Percentiles rank a stretch among this genome's conserved stretches.
phyloP scores from a whole-genome alignment of 2,797 vertebrate species.

The Simalia tracyae region DNA sequence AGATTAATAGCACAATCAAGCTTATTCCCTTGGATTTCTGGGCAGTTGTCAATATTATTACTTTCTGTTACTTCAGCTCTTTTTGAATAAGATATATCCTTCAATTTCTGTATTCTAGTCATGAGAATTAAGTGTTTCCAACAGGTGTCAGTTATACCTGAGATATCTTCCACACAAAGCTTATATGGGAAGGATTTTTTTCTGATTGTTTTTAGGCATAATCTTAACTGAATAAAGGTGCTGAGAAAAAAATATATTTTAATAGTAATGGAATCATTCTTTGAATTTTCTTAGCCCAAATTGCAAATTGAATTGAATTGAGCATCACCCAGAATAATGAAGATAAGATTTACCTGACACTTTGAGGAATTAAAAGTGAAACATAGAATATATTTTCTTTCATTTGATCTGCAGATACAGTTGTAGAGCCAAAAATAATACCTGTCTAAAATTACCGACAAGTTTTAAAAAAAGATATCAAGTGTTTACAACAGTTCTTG shows the following conservation, averaged over 20 bases:
- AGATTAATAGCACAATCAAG: too few species aligned
- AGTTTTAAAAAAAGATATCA: not conserved
- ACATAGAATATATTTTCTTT: not conserved
- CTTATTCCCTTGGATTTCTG: not conserved
- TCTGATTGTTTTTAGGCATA: not conserved
- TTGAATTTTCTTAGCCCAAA: not conserved
- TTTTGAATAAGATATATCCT: not conserved
- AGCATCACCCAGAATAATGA: not conserved
- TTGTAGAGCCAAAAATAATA: not conserved
- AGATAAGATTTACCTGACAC: not conserved
- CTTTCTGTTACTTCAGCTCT: too few species aligned
- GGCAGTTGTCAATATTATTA: not conserved
- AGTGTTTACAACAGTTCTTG: not conserved
- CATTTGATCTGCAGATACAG: not conserved
- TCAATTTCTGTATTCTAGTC: not conserved
- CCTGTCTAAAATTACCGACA: not conserved
- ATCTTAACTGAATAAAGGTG: not conserved
- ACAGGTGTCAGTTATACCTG: not conserved
- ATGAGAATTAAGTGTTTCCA: not conserved
- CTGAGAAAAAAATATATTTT: not conserved
- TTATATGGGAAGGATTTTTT: not conserved
- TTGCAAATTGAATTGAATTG: not conserved
- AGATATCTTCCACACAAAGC: not conserved
- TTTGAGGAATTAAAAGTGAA: not conserved
- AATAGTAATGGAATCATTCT: not conserved